Percentiles rank a stretch among this genome's conserved stretches.
These are phyloP conservation scores for Mesitornis unicolor DNA, from an alignment of 2,113 vertebrate genomes.

Conservation along the genomic window DNA sequence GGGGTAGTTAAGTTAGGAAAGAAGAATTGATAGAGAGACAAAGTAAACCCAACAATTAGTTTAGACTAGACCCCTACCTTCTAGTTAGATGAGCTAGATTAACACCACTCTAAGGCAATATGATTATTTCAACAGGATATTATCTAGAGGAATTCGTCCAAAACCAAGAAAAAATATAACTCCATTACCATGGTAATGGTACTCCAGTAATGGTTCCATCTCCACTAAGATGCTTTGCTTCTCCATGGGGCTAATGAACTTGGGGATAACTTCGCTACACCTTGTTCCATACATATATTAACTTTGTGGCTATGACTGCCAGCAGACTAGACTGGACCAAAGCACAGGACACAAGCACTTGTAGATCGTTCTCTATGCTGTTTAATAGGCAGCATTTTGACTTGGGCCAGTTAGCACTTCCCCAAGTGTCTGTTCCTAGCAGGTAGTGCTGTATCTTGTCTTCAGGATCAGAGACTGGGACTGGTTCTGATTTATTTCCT, in stretches of 20 bases:
- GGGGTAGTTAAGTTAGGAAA: neutral
- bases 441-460: neutral
- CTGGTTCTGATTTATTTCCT: neutral
- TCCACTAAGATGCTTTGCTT: rapidly evolving
- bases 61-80: neutral
- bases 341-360: neutral
- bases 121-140: neutral
- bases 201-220: rapidly evolving
- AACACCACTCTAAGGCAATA: neutral
- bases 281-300: neutral
- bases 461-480: neutral
- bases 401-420: neutral
- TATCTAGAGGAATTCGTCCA: neutral
- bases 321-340: neutral
- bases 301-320: neutral
- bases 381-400: neutral
- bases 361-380: neutral
- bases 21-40: neutral
- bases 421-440: neutral
- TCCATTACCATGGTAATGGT: neutral
- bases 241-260: neutral
- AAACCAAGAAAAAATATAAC: neutral
- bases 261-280: neutral
- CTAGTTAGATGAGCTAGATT: neutral
- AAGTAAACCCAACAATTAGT: neutral